A percentile compares a stretch with the other conserved stretches of the same genome.
Conservation (phyloP, 2,888 invertebrate species). For the Heliconius ethilla region DNA sequence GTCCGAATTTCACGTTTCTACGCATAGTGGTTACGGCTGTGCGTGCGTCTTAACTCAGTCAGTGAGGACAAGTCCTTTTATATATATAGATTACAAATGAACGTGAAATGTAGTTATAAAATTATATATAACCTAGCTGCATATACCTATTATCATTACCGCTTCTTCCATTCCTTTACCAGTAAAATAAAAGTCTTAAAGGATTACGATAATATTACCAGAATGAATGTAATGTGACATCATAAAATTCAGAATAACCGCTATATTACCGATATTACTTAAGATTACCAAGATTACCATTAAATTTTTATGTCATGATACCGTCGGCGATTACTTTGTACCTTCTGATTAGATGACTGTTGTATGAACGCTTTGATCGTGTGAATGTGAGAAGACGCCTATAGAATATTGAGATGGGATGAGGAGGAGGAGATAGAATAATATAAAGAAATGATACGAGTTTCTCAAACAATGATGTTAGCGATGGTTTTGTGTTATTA, state of each 20-base stretch:
- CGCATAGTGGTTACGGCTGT: too few relatives aligned
- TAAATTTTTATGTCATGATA: constrained; percentile 41
- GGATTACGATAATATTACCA: constrained; percentile 5
- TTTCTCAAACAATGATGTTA: not conserved
- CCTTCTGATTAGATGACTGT: constrained; percentile 39
- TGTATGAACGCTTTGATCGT: constrained; percentile 32
- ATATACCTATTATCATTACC: not conserved
- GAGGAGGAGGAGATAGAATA: too few relatives aligned
- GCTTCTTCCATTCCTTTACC: not conserved
- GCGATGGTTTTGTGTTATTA: too few relatives aligned
- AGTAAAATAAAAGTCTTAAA: constrained; percentile 8
- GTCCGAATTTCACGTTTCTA: too few relatives aligned
- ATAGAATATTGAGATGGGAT: constrained; percentile 39
- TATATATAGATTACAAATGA: not conserved
- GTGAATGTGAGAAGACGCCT: constrained; percentile 39
- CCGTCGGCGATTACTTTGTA: constrained; percentile 34
- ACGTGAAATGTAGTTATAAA: not conserved
- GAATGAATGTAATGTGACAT: constrained; percentile 16
- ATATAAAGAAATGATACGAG: not conserved
- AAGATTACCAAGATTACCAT: constrained; percentile 27
- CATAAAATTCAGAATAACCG: constrained; percentile 23
- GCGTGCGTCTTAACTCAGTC: too few relatives aligned
- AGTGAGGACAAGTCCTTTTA: too few relatives aligned
- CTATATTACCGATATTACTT: constrained; percentile 32
- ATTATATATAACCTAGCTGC: not conserved